These are phyloP conservation scores for Philypnodon macrostomus DNA, from an alignment of 2,797 vertebrate species.

Conservation along the genomic window DNA sequence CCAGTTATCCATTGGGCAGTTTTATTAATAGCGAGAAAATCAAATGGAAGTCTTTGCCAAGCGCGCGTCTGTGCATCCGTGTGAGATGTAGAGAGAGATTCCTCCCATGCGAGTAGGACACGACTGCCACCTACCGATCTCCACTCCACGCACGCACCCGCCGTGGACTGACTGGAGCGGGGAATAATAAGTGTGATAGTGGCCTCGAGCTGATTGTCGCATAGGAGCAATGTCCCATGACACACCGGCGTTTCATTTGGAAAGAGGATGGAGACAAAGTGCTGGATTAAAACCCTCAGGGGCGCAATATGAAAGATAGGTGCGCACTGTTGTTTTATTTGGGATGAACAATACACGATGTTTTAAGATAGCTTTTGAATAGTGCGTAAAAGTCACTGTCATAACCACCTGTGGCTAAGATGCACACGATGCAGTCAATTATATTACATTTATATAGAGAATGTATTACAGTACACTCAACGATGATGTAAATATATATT, in stretches of 20 bases:
- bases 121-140: constrained; percentile 90
- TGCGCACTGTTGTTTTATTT: constrained; percentile 1
- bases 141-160: constrained; percentile 2
- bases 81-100: constrained; percentile 33
- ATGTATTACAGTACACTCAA: no score
- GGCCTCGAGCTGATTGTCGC: constrained; percentile 54
- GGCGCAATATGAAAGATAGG: constrained; percentile 13
- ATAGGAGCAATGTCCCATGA: constrained; percentile 48
- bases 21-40: constrained; percentile 63
- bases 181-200: constrained; percentile 25
- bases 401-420: neutral
- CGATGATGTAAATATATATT: no score
- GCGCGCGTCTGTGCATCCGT: constrained; percentile 4
- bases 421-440: no score
- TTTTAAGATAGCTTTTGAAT: constrained; percentile 1
- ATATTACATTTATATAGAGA: no score
- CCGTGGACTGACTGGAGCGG: constrained; percentile 14
- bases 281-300: constrained; percentile 28
- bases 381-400: constrained; percentile 1
- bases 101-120: constrained; percentile 72
- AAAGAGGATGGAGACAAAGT: constrained; percentile 28
- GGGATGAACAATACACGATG: neutral
- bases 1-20: constrained; percentile 83
- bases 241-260: constrained; percentile 40
- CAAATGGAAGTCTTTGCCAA: constrained; percentile 24